A percentile compares a stretch with the other conserved stretches of the same genome.
Conservation (phyloP, 2,888 invertebrate genomes). For the Eristalis arbustorum region DNA sequence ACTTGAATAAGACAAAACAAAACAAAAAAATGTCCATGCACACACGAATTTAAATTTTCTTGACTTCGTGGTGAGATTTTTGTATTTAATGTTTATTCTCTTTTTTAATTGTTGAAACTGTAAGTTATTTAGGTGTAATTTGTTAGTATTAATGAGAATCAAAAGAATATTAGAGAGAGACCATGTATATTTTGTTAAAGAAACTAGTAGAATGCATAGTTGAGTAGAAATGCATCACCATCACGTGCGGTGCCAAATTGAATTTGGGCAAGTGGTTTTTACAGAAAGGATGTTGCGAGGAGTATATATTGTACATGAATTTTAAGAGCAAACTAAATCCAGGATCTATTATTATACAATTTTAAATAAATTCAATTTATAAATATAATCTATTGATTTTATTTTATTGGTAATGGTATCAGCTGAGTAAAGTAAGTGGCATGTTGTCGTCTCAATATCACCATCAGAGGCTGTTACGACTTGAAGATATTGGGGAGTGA, state of each 20-base stretch:
- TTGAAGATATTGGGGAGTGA: no score
- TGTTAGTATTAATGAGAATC: conserved; percentile 37
- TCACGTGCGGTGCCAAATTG: conserved; percentile 4
- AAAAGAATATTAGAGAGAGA: conserved; percentile 28
- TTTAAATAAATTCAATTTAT: conserved; percentile 30
- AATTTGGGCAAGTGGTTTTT: conserved; percentile 33
- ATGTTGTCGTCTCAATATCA: no score
- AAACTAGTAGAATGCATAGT: not conserved
- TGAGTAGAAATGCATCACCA: not conserved
- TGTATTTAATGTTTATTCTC: conserved; percentile 3
- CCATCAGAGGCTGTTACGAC: no score
- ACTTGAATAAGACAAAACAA: conserved; percentile 15
- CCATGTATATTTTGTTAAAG: conserved; percentile 43
- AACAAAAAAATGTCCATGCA: conserved; percentile 44
- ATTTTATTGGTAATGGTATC: no score
- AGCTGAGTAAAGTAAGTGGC: not conserved
- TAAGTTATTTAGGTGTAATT: conserved; percentile 36
- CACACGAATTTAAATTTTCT: conserved; percentile 39
- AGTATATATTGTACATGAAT: not conserved
- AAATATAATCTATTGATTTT: not conserved
- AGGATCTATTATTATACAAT: conserved; percentile 19
- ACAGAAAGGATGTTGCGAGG: conserved; percentile 9
- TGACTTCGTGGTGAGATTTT: conserved; percentile 22
- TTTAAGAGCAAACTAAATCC: conserved; percentile 13
- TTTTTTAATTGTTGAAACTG: conserved; percentile 24